These are phyloP conservation scores for Streptopelia turtur DNA, from an alignment of 2,797 vertebrate genomes.

Conservation along the genomic window DNA sequence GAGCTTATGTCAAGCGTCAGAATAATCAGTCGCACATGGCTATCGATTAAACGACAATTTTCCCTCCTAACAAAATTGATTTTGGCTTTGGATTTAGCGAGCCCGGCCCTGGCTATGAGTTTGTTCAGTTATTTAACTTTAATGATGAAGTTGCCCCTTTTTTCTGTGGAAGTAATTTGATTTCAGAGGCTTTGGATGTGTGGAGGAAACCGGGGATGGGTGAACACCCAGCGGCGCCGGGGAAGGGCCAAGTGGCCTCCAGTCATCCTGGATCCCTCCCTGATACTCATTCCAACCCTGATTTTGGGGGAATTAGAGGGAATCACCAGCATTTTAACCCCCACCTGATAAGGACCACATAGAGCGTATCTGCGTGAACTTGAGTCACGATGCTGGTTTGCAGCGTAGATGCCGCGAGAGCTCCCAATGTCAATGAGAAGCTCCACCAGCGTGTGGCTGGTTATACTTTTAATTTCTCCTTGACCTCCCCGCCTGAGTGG, in stretches of 20 bases:
- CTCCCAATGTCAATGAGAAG: rapidly evolving
- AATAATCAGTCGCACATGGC: slow-evolving; percentile 13
- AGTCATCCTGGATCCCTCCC: background rate
- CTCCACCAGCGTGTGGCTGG: background rate
- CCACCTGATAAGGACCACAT: background rate
- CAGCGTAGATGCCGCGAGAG: background rate
- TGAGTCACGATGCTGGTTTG: background rate
- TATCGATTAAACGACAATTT: slow-evolving; percentile 13
- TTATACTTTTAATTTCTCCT: background rate
- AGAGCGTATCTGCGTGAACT: rapidly evolving
- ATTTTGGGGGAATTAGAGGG: rapidly evolving
- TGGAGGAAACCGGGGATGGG: background rate
- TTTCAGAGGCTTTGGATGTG: slow-evolving; percentile 41
- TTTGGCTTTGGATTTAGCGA: slow-evolving; percentile 10
- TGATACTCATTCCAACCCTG: background rate
- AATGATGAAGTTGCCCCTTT: slow-evolving; percentile 18
- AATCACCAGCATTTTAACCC: background rate
- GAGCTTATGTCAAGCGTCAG: slow-evolving; percentile 9
- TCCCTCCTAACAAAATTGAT: background rate
- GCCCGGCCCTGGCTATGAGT: background rate
- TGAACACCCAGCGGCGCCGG: background rate
- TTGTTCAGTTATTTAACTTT: slow-evolving; percentile 27
- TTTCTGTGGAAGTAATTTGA: background rate
- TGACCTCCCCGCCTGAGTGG: background rate
- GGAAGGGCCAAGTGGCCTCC: background rate